Percentiles rank a stretch among this genome's conserved stretches.
phyloP scores from a whole-genome alignment of 1,140 invertebrate genomes.

The Lordiphosa clarofinis region DNA sequence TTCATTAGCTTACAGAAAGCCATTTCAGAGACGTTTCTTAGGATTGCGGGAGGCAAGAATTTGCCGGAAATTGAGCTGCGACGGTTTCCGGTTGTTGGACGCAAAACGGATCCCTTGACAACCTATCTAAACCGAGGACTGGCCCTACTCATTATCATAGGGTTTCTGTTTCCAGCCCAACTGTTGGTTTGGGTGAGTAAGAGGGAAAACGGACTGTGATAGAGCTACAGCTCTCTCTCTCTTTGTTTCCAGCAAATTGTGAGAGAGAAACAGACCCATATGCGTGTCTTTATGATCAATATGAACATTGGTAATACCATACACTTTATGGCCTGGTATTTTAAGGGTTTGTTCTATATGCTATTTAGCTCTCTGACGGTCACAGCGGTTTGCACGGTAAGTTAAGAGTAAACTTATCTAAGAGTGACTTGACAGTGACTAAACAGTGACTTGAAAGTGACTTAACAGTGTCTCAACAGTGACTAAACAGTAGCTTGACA shows the following conservation, averaged over 20 bases:
- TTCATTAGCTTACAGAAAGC: constrained; percentile 45
- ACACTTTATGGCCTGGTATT: constrained; percentile 44
- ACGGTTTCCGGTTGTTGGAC: constrained; percentile 40
- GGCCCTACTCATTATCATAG: constrained; percentile 36
- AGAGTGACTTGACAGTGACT: too few relatives aligned
- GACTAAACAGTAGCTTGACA: too few relatives aligned
- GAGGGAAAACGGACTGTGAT: neutral
- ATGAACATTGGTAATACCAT: constrained; percentile 51
- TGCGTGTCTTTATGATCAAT: constrained; percentile 51
- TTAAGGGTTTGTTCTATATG: constrained; percentile 27
- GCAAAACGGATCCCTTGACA: constrained; percentile 27
- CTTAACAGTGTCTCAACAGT: too few relatives aligned
- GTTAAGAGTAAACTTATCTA: too few relatives aligned
- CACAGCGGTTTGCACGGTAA: constrained; percentile 34
- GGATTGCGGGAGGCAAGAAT: neutral
- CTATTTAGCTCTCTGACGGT: constrained; percentile 16
- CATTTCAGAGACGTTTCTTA: constrained; percentile 38
- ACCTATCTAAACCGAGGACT: constrained; percentile 14
- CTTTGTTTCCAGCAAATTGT: constrained; percentile 40
- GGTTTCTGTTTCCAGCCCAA: constrained; percentile 52
- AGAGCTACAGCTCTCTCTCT: neutral
- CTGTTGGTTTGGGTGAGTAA: constrained; percentile 39
- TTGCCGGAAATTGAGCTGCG: constrained; percentile 33
- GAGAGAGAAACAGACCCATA: constrained; percentile 27
- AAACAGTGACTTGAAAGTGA: too few relatives aligned